These are phyloP conservation scores for Spinus olivaceus DNA, from an alignment of 2,797 vertebrate genomes.

Conservation along the genomic window DNA sequence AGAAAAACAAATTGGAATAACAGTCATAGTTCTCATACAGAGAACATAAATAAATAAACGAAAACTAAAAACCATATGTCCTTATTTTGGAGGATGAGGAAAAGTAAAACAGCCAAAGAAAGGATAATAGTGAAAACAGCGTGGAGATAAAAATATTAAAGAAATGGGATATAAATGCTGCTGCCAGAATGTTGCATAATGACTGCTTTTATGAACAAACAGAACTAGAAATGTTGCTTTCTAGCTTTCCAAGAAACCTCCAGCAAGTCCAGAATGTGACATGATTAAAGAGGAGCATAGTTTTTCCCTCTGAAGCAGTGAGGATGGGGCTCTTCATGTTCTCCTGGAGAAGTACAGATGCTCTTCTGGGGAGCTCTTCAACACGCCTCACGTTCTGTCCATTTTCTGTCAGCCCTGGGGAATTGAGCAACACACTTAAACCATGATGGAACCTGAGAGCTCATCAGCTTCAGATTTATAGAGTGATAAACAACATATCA, in stretches of 20 bases:
- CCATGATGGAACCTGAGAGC: neutral
- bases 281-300: neutral
- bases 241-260: constrained; percentile 41
- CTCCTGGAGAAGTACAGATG: neutral
- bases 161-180: neutral
- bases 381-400: neutral
- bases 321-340: neutral
- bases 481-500: neutral
- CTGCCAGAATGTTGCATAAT: constrained; percentile 32
- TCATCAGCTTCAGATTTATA: neutral
- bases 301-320: neutral
- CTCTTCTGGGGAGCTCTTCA: neutral
- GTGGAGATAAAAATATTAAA: neutral
- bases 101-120: neutral
- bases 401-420: neutral
- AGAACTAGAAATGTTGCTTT: neutral
- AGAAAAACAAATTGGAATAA: neutral
- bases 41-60: constrained; percentile 2
- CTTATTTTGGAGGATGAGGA: neutral
- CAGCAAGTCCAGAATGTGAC: neutral
- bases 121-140: neutral
- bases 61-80: neutral
- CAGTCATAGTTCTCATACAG: neutral
- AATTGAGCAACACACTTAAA: neutral
- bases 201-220: neutral